Evolutionary conservation across 2,888 invertebrate genomes (phyloP).

Genomic region (Noctua comes): DNA sequence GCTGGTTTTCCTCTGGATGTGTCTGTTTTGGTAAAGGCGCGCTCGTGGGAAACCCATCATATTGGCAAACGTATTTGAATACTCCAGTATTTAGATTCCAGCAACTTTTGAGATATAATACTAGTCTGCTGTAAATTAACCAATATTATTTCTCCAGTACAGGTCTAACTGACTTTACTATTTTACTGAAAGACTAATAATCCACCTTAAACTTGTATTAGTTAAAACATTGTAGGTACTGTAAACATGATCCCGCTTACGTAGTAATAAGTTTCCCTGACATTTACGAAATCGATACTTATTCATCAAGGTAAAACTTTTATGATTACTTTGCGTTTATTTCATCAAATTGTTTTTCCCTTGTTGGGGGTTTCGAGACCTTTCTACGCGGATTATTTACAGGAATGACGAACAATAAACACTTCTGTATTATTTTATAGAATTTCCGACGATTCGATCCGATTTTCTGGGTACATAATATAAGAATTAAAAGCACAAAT

Average conservation of each 20-base stretch:
- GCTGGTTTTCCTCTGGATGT: not conserved
- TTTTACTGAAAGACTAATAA: constrained; percentile 12
- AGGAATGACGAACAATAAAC: not conserved
- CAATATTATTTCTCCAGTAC: not conserved
- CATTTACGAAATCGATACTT: constrained; percentile 44
- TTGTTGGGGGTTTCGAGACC: constrained; percentile 29
- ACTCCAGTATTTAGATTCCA: not conserved
- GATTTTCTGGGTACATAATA: not conserved
- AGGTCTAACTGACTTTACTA: not conserved
- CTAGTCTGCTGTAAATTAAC: not conserved
- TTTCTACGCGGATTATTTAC: constrained; percentile 24
- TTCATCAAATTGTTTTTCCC: constrained; percentile 46
- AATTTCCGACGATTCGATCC: not conserved
- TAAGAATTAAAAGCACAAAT: not conserved
- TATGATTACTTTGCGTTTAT: constrained; percentile 58
- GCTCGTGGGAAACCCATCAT: not conserved
- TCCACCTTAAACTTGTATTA: constrained; percentile 3
- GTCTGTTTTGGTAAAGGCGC: not conserved
- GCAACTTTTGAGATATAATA: not conserved
- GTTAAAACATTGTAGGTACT: constrained; percentile 14
- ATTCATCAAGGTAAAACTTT: constrained; percentile 56
- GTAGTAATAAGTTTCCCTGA: constrained; percentile 31
- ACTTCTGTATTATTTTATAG: not conserved
- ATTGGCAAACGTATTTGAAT: not conserved
- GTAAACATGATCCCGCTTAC: constrained; percentile 15